A percentile compares a stretch with the other conserved stretches of the same genome.
Conservation (phyloP, 2,888 invertebrate species). For the Andrena marginata region DNA sequence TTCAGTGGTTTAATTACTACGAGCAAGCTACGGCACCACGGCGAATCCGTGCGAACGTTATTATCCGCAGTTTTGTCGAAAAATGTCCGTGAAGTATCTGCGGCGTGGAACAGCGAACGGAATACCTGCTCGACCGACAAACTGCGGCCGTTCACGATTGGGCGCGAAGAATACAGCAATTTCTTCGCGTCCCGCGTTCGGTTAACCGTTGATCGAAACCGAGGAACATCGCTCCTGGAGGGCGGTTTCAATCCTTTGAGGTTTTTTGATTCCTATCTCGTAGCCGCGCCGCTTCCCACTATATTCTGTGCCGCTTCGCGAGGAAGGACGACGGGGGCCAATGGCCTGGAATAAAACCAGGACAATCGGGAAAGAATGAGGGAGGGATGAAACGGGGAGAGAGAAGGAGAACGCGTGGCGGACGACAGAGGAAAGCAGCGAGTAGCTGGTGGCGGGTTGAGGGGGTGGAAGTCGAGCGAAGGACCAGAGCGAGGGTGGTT, state of each 20-base stretch:
- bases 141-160: slow-evolving; percentile 19
- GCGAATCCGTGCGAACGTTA: neutral
- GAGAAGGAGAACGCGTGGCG: slow-evolving; percentile 25
- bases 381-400: slow-evolving; percentile 15
- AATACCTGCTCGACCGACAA: slow-evolving; percentile 16
- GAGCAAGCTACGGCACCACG: neutral
- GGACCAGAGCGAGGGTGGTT: slow-evolving; percentile 17
- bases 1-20: neutral
- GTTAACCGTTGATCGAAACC: slow-evolving; percentile 48
- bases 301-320: slow-evolving; percentile 37
- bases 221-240: slow-evolving; percentile 30
- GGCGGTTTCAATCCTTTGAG: slow-evolving; percentile 60
- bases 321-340: slow-evolving; percentile 48
- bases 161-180: slow-evolving; percentile 44
- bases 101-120: too few species aligned
- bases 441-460: neutral
- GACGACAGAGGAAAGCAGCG: slow-evolving; percentile 19
- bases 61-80: neutral
- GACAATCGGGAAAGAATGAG: slow-evolving; percentile 60
- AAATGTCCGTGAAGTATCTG: neutral
- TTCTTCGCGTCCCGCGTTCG: slow-evolving; percentile 31
- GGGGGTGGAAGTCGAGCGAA: neutral
- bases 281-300: slow-evolving; percentile 32
- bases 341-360: slow-evolving; percentile 68
- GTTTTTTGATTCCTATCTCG: slow-evolving; percentile 64